Evolutionary conservation across 2,113 vertebrate species (phyloP).

Genomic region (Craseonycteris thonglongyai): DNA sequence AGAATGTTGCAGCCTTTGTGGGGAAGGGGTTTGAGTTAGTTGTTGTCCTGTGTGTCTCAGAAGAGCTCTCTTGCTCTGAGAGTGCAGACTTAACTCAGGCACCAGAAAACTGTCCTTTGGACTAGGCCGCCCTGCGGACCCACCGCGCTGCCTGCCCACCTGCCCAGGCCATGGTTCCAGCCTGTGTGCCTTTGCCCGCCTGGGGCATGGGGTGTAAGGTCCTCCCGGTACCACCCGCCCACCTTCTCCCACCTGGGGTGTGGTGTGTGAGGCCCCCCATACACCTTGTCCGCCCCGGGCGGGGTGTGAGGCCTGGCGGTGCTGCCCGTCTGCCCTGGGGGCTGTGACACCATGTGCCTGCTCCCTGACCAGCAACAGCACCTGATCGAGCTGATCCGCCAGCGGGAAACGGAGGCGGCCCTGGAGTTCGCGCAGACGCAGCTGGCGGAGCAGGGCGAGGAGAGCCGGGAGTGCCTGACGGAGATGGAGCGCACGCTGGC

Average conservation of each 20-base stretch:
- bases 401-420: constrained; percentile 96
- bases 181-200: constrained; percentile 7
- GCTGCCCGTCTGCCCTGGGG: not conserved
- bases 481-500: constrained; percentile 98
- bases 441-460: constrained; percentile 97
- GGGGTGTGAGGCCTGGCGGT: too few species aligned
- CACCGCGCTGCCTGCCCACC: too few species aligned
- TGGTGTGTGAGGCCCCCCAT: too few species aligned
- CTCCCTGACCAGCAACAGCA: constrained; percentile 89
- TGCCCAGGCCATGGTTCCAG: too few species aligned
- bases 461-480: constrained; percentile 95
- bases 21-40: not conserved
- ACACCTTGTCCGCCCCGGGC: too few species aligned
- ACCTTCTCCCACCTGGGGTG: too few species aligned
- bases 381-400: constrained; percentile 96
- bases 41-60: not conserved
- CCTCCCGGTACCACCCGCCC: too few species aligned
- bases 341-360: too few species aligned
- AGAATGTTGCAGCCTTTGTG: not conserved
- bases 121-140: too few species aligned
- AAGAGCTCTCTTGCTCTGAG: not conserved
- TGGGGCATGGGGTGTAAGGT: too few species aligned
- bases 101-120: too few species aligned
- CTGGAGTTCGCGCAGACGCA: constrained; percentile 98
- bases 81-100: not conserved